Evolutionary conservation across 2,113 vertebrate species (phyloP), one percentile per base, ranked within the genome.

Genomic region (Gobiocypris rarus): DNA sequence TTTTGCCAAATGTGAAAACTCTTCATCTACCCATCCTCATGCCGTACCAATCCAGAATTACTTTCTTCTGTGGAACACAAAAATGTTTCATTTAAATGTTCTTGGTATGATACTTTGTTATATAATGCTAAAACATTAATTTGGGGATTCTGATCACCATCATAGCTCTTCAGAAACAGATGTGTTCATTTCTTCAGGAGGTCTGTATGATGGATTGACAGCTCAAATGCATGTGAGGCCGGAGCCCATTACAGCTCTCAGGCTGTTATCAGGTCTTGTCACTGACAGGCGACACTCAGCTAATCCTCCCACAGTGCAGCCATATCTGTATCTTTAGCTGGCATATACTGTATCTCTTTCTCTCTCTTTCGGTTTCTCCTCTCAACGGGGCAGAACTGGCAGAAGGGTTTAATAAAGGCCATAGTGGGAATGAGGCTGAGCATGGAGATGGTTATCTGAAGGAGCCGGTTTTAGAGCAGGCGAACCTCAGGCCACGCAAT

Each of bases 151-250:
- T 14, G 61, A 59, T 54, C 52, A 54, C 52, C 52, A 54, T 54
- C 52, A 22, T 9, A 9, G 50, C 34, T 34, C 34, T 19, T 54
- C 19, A 50, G 45, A 19, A 67, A 34, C 61, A 45, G 38, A 78
- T 59, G 83, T 28, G 3, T 58, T 92, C 89, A 89, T 89, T 87
- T 89, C 74, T 84, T 90, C 87, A 90, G 91, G 91, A 91, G 89
- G 90, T 81, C 90, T 92, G 92, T 91, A 92, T 93, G 93, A 93
- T 92, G 93, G 93, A 93, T 94, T 93, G 93, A 93, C 93, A 93
- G 52, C 91, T 94, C 91, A 90, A 91, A 86, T 89, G 88, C 26
- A n/a, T 71, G 45, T 69, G 75, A 28, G 24, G 59, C 61, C 34
- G 26, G 41, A 83, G 73, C 76, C 43, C 50, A 85, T 88, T 86